phyloP scores from a whole-genome alignment of 1,140 invertebrate species.

The Aphelinus atriplicis region DNA sequence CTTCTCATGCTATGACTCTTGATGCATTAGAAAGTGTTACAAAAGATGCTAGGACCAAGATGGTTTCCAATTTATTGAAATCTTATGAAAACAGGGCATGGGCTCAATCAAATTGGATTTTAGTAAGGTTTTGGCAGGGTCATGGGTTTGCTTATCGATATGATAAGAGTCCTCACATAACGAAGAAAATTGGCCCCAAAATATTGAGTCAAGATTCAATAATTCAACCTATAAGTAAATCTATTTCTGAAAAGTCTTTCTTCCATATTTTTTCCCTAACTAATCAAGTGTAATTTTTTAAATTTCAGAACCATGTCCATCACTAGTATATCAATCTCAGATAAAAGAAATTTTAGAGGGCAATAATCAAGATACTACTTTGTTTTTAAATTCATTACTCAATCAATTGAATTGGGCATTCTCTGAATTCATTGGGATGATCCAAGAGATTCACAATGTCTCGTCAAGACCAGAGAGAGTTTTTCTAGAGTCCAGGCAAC shows the following conservation, averaged over 20 bases:
- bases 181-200: constrained; percentile 64
- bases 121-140: constrained; percentile 87
- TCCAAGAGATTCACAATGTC: constrained; percentile 78
- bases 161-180: constrained; percentile 70
- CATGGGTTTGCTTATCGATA: constrained; percentile 85
- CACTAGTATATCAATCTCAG: constrained; percentile 68
- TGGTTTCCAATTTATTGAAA: constrained; percentile 75
- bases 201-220: constrained; percentile 62
- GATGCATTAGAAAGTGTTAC: constrained; percentile 74
- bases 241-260: background rate
- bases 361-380: constrained; percentile 63
- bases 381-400: constrained; percentile 82
- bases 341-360: constrained; percentile 66
- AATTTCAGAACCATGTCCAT: constrained; percentile 72
- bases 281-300: background rate
- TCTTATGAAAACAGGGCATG: constrained; percentile 86
- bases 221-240: constrained; percentile 65
- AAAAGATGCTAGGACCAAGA: constrained; percentile 62
- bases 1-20: constrained; percentile 70
- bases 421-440: constrained; percentile 86
- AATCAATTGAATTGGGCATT: constrained; percentile 91
- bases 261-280: no score
- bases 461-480: constrained; percentile 72
- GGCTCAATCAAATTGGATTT: constrained; percentile 88
- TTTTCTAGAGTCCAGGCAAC: constrained; percentile 79